A percentile compares a stretch with the other conserved stretches of the same genome.
phyloP scores from a whole-genome alignment of 2,888 invertebrate species.

The Morpho helenor region DNA sequence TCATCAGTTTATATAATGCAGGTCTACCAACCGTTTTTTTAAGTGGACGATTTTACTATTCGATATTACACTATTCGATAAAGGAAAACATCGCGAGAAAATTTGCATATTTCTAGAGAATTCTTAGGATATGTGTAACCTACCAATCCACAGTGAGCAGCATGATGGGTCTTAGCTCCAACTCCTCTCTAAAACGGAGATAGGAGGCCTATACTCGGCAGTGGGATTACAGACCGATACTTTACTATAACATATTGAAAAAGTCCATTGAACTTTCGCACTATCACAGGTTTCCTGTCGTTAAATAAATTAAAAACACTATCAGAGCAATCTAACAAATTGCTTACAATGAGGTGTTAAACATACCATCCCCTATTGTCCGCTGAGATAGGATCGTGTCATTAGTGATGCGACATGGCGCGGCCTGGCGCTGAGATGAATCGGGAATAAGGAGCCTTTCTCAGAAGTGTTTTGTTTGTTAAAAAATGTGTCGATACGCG shows the following conservation, averaged over 20 bases:
- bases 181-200: too few species aligned
- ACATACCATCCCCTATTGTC: conserved; percentile 28
- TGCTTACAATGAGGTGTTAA: conserved; percentile 33
- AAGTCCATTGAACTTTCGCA: conserved; percentile 1
- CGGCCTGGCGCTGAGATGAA: conserved; percentile 45
- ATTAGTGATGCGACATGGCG: conserved; percentile 46
- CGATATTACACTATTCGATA: too few species aligned
- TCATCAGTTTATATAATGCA: too few species aligned
- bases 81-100: too few species aligned
- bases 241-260: not conserved
- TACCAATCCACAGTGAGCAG: too few species aligned
- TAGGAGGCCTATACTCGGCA: too few species aligned
- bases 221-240: too few species aligned
- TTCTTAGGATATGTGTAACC: too few species aligned
- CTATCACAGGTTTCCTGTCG: conserved; percentile 10
- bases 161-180: too few species aligned
- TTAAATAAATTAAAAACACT: conserved; percentile 5
- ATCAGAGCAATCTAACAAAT: conserved; percentile 21
- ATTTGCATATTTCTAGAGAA: too few species aligned
- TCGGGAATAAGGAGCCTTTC: conserved; percentile 51
- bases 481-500: conserved; percentile 54
- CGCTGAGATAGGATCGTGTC: conserved; percentile 21
- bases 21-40: too few species aligned
- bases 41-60: too few species aligned
- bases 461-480: conserved; percentile 35